phyloP scores from a whole-genome alignment of 2,888 invertebrate species.

The Cephus spinipes region DNA sequence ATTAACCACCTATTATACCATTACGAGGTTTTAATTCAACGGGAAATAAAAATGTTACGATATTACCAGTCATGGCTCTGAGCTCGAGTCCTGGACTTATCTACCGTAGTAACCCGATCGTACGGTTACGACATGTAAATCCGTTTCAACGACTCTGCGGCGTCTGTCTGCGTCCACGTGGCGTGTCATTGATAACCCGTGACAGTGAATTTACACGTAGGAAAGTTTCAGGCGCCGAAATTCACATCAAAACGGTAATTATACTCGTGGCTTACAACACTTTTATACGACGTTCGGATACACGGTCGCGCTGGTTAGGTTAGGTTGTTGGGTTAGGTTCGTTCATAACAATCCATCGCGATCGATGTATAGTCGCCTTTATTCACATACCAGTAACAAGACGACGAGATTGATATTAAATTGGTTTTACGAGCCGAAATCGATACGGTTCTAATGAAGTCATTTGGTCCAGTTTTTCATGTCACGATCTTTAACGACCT shows the following conservation, averaged over 20 bases:
- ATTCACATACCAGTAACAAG: background rate
- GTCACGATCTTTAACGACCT: background rate
- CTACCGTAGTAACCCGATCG: background rate
- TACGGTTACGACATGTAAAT: slow-evolving; percentile 22
- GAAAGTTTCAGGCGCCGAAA: slow-evolving; percentile 46
- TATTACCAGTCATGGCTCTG: background rate
- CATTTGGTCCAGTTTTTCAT: background rate
- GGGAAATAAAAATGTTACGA: slow-evolving; percentile 16
- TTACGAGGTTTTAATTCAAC: slow-evolving; percentile 26
- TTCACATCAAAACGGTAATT: slow-evolving; percentile 49
- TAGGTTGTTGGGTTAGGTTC: background rate
- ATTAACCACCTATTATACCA: slow-evolving; percentile 24
- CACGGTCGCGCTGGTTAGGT: background rate
- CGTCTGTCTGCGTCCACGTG: slow-evolving; percentile 11
- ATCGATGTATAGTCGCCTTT: background rate
- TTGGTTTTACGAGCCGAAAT: background rate
- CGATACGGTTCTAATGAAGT: background rate
- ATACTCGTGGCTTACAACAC: slow-evolving; percentile 30
- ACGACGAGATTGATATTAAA: slow-evolving; percentile 3
- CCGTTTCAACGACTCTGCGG: slow-evolving; percentile 14
- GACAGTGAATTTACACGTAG: slow-evolving; percentile 23
- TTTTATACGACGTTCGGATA: slow-evolving; percentile 28
- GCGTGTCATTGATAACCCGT: slow-evolving; percentile 26
- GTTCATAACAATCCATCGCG: background rate
- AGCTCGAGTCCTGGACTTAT: background rate